Percentiles rank a stretch among this genome's conserved stretches.
These are phyloP conservation scores for Icerya purchasi DNA, from an alignment of 2,888 invertebrate species.

Conservation along the genomic window DNA sequence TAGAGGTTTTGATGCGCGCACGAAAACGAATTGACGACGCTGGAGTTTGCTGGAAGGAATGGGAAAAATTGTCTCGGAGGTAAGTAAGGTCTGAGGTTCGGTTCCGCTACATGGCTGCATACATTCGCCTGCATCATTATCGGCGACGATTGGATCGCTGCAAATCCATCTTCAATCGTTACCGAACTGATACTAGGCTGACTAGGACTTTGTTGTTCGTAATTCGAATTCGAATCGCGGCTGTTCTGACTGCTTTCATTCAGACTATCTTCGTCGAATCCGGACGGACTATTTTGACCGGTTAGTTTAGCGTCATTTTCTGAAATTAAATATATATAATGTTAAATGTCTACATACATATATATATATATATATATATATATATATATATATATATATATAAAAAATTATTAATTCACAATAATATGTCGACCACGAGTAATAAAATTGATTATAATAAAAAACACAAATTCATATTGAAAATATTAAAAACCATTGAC, in stretches of 20 bases:
- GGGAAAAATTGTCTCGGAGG: slow-evolving; percentile 12
- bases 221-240: not conserved
- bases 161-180: not conserved
- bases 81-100: slow-evolving; percentile 19
- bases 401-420: not conserved
- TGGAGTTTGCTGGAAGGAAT: not conserved
- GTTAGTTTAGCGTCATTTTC: not conserved
- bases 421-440: too few species aligned
- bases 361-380: not conserved
- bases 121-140: slow-evolving; percentile 19
- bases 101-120: slow-evolving; percentile 18
- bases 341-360: not conserved
- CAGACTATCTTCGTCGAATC: not conserved
- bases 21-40: not conserved
- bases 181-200: not conserved
- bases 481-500: too few species aligned
- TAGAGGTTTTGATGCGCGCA: not conserved
- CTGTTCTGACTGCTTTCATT: not conserved
- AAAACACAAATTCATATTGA: slow-evolving; percentile 6
- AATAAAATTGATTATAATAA: slow-evolving; percentile 14
- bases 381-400: not conserved
- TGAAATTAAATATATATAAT: not conserved
- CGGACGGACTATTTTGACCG: not conserved
- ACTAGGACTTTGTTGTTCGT: not conserved
- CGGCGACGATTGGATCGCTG: not conserved